Conservation (phyloP, 2,797 vertebrate species). For the Anniella stebbinsi region DNA sequence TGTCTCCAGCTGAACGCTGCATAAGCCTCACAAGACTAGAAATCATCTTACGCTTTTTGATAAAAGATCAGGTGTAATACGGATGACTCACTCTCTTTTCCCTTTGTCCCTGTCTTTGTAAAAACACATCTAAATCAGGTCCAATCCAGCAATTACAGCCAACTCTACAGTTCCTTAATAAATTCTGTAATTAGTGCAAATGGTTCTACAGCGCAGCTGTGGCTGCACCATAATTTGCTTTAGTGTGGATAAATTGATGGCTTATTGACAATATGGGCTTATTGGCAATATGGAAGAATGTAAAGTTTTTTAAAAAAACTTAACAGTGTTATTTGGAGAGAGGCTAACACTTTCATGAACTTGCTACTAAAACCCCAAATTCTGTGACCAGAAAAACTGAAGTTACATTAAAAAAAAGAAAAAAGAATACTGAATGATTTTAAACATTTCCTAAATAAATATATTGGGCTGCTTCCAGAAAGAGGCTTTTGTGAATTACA, state of each 20-base stretch:
- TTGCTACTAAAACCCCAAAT: background rate
- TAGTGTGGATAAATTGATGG: slow-evolving; percentile 15
- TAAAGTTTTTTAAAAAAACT: background rate
- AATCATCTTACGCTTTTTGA: slow-evolving; percentile 1
- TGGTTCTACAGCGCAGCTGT: background rate
- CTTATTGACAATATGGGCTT: background rate
- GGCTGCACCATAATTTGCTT: background rate
- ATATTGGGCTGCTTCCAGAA: background rate
- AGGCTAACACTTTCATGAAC: background rate
- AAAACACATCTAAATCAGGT: background rate
- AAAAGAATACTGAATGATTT: too few relatives aligned
- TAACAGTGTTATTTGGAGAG: background rate
- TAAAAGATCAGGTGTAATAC: background rate
- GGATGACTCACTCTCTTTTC: background rate
- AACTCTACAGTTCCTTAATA: background rate
- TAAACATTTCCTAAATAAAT: background rate
- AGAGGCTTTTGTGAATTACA: background rate
- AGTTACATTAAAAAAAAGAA: too few relatives aligned
- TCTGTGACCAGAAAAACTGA: background rate
- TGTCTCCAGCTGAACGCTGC: background rate
- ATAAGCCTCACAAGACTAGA: background rate
- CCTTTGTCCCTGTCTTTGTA: background rate
- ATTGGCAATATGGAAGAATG: background rate
- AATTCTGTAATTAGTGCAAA: slow-evolving; percentile 7
- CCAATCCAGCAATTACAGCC: background rate